Evolutionary conservation across 2,888 invertebrate genomes (phyloP).

Genomic region (Iphiclides podalirius): DNA sequence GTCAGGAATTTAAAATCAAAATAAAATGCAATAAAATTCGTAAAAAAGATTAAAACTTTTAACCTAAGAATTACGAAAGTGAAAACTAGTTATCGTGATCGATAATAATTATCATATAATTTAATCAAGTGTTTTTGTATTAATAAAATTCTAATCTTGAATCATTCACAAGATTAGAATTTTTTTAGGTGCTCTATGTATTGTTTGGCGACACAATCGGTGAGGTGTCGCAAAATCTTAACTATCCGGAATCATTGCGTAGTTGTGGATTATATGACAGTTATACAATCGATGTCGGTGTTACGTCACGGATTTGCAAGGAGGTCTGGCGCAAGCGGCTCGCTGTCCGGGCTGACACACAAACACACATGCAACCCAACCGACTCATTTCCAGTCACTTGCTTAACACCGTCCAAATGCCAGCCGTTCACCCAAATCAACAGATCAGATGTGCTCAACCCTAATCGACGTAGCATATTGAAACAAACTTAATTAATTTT

Average conservation of each 20-base stretch:
- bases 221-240: constrained; percentile 30
- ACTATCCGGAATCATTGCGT: constrained; percentile 53
- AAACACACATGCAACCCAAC: constrained; percentile 56
- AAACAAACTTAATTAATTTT: constrained; percentile 4
- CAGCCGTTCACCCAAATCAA: constrained; percentile 24
- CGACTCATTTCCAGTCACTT: constrained; percentile 21
- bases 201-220: not conserved
- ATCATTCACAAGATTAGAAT: no score
- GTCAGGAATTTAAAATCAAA: no score
- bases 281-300: constrained; percentile 57
- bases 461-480: not conserved
- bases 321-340: constrained; percentile 40
- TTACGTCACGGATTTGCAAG: constrained; percentile 54
- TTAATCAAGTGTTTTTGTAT: no score
- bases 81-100: no score
- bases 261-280: constrained; percentile 33
- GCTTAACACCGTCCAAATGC: constrained; percentile 28
- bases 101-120: no score
- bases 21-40: no score
- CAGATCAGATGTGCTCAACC: not conserved
- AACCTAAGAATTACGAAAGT: no score
- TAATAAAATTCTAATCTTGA: no score
- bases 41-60: no score
- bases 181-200: no score
- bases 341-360: constrained; percentile 48